Base-by-base conservation (phyloP, 2,888 invertebrate genomes). In the Lasius platythorax region DNA sequence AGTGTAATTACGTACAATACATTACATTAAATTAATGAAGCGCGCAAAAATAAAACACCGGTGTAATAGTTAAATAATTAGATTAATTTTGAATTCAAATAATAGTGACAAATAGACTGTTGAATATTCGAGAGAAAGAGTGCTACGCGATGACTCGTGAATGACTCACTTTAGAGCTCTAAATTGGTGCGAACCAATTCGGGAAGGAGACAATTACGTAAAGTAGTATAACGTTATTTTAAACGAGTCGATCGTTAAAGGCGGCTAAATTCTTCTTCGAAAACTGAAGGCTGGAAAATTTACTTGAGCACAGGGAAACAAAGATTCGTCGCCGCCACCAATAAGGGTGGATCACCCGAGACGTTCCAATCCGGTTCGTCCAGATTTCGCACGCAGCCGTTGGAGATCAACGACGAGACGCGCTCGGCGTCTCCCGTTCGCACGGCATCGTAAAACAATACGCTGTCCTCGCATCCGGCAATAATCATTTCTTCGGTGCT, bases 291-390 rank as follows among this genome's bases (percentile, higher is more conserved):
- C 28, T 12, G n/a, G 23, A 43, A 79, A 73, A 78, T 86, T 87
- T 88, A 94, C 94, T 93, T 92, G 79, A 95, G 90, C 63, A 94
- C 90, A 66, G 93, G 91, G 83, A 93, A 90, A 89, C 91, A 92
- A 85, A 94, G 93, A 89, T 91, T 92, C 37, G 93, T 92, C 30
- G 94, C 93, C n/a, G 95, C 94, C 67, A 94, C 92, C 84, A 95
- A 90, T 76, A 95, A 86, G 83, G 95, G 94, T 85, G 94, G 93
- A 92, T 94, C 94, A 37, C 94, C 94, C 79, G 93, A 93, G 66
- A 93, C 93, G 87, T 93, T 92, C 94, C 94, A 94, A 92, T 94
- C 93, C 84, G 94, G 94, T 89, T 94, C 94, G 91, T 95, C 93
- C 72, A 93, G 92, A 87, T 94, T 91, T 82, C 90, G 88, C 85